A percentile compares a stretch with the other conserved stretches of the same genome.
Evolutionary conservation across 2,797 vertebrate species (phyloP).

Genomic region (Sebastes itinus): DNA sequence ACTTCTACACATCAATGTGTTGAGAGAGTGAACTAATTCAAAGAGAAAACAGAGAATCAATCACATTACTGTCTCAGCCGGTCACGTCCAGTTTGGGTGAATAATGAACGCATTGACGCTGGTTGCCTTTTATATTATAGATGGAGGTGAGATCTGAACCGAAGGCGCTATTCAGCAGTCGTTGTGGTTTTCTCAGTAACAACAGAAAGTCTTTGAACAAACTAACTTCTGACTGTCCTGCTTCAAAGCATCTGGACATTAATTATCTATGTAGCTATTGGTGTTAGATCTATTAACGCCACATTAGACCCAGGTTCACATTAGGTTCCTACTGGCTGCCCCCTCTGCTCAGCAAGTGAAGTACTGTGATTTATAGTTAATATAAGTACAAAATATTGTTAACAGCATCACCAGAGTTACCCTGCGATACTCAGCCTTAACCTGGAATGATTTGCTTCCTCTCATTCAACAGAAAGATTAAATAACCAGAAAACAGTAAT

Average conservation of each 20-base stretch:
- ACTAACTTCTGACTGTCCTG: neutral
- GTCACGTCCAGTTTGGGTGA: constrained; percentile 1
- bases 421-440: neutral
- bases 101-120: neutral
- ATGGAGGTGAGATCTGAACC: neutral
- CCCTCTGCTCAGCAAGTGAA: neutral
- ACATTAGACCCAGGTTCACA: neutral
- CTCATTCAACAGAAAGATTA: neutral
- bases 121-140: neutral
- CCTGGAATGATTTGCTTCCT: neutral
- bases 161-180: neutral
- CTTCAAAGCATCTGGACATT: constrained; percentile 7
- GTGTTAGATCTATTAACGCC: neutral
- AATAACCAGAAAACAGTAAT: neutral
- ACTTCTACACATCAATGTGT: neutral
- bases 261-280: neutral
- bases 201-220: constrained; percentile 18
- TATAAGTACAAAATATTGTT: neutral
- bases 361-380: neutral
- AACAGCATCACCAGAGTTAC: neutral
- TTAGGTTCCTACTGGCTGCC: neutral
- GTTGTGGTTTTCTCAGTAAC: neutral
- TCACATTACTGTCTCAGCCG: neutral
- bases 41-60: neutral
- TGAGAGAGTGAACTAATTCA: neutral